Conservation (phyloP, 2,113 vertebrate genomes). For the Chaetodon trifascialis region DNA sequence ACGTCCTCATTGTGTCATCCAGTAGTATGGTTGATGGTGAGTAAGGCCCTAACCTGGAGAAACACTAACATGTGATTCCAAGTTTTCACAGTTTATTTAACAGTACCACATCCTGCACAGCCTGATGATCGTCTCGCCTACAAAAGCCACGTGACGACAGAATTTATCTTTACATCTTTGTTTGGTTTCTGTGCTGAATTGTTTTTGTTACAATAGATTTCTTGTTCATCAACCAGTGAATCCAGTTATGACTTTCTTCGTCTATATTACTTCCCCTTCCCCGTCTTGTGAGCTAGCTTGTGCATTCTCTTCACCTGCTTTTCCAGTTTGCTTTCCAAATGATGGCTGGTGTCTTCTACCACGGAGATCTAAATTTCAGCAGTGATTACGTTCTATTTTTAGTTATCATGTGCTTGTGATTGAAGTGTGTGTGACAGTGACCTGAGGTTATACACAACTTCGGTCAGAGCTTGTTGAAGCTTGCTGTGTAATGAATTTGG, state of each 20-base stretch:
- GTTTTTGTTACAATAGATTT: background rate
- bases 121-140: background rate
- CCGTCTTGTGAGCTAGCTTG: background rate
- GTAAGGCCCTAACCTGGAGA: background rate
- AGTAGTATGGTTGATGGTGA: background rate
- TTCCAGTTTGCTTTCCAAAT: background rate
- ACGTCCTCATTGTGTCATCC: constrained; percentile 6
- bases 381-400: background rate
- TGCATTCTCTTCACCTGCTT: background rate
- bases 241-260: background rate
- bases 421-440: background rate
- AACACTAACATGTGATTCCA: background rate
- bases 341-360: background rate
- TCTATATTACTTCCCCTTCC: background rate
- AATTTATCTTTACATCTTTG: background rate
- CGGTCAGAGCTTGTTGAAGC: too few relatives aligned
- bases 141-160: background rate
- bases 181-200: background rate
- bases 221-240: background rate
- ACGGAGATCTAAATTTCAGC: too few relatives aligned
- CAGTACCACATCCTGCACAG: background rate
- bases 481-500: too few relatives aligned
- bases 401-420: background rate
- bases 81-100: background rate
- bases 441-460: too few relatives aligned